Conservation (phyloP, 2,113 vertebrate species). For the Excalfactoria chinensis region DNA sequence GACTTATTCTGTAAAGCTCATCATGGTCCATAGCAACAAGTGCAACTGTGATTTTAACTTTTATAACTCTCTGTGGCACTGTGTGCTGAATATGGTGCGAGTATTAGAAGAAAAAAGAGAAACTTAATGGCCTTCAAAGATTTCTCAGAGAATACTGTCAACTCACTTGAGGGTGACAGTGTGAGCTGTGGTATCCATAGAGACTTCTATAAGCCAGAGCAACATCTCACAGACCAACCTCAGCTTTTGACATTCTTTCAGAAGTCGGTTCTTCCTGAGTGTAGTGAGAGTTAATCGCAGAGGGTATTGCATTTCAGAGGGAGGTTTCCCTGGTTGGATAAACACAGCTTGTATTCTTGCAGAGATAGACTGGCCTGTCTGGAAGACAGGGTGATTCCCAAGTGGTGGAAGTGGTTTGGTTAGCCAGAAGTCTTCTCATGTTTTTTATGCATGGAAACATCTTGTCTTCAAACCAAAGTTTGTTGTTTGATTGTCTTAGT, state of each 20-base stretch:
- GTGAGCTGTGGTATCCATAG: not conserved
- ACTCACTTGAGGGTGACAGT: not conserved
- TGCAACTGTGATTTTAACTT: not conserved
- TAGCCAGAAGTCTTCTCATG: not conserved
- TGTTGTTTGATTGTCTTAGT: constrained; percentile 1
- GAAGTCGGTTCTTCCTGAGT: not conserved
- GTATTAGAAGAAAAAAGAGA: not conserved
- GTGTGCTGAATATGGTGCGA: not conserved
- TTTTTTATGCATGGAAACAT: constrained; percentile 8
- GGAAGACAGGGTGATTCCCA: not conserved
- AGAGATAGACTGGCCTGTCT: not conserved
- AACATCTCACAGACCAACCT: not conserved
- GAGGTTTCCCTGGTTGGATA: not conserved
- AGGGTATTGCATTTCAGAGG: not conserved
- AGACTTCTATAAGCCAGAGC: not conserved
- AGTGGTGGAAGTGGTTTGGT: not conserved
- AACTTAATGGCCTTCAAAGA: not conserved
- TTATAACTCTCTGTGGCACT: not conserved
- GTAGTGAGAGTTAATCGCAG: not conserved
- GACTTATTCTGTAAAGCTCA: not conserved
- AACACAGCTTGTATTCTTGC: not conserved
- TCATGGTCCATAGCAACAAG: not conserved
- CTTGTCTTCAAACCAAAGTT: not conserved
- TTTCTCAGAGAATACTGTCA: not conserved
- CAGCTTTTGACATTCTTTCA: not conserved